A percentile compares a stretch with the other conserved stretches of the same genome.
Conservation (phyloP, 1,140 invertebrate species). For the Drosophila hydei region DNA sequence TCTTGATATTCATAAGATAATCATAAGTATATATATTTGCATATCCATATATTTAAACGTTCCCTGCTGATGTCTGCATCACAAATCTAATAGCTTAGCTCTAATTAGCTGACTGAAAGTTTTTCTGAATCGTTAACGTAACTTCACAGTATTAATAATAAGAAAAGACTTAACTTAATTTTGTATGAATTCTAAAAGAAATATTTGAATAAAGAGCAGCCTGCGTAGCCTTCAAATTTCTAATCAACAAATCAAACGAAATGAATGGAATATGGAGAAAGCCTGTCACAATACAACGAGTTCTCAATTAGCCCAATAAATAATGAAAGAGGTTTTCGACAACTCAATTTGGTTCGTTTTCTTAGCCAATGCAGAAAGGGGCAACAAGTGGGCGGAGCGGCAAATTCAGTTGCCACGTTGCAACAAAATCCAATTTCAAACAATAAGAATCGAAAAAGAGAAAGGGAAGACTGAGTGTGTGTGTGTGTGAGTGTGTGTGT, state of each 20-base stretch:
- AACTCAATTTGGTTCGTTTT: conserved; percentile 40
- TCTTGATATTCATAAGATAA: no score
- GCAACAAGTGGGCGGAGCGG: conserved; percentile 61
- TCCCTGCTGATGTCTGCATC: no score
- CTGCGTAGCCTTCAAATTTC: background rate
- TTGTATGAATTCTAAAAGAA: no score
- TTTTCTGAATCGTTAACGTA: no score
- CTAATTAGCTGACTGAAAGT: no score
- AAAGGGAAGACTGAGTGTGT: conserved; percentile 4
- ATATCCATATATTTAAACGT: no score
- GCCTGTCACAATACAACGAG: background rate
- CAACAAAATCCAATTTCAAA: conserved; percentile 69
- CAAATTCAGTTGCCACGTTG: conserved; percentile 10
- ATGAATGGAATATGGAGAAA: conserved; percentile 9
- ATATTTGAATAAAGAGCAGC: no score
- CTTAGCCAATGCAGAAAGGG: conserved; percentile 39
- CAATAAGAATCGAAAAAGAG: conserved; percentile 57
- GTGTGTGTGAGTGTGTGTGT: conserved; percentile 13
- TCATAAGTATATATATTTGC: no score
- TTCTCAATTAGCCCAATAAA: conserved; percentile 70
- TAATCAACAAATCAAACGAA: conserved; percentile 8
- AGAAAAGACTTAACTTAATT: no score
- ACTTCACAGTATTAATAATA: no score
- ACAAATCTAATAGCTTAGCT: no score
- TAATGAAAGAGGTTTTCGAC: conserved; percentile 40